These are phyloP conservation scores for Acleris holmiana DNA, from an alignment of 2,888 invertebrate genomes.

Conservation along the genomic window DNA sequence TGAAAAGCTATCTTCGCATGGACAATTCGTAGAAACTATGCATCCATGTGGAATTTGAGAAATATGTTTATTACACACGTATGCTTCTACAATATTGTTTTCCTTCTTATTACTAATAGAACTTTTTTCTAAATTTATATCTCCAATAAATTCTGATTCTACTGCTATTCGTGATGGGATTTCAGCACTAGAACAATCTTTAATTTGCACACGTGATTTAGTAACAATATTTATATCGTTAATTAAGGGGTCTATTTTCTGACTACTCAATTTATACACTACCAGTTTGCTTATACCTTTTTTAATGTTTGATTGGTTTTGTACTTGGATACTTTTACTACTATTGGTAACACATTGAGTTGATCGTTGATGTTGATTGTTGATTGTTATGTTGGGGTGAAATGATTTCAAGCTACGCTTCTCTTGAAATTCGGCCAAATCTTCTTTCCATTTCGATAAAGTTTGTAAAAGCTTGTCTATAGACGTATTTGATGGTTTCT, in stretches of 20 bases:
- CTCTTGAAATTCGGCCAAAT: conserved; percentile 41
- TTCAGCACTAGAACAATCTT: conserved; percentile 12
- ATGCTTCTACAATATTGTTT: conserved; percentile 24
- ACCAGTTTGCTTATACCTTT: conserved; percentile 2
- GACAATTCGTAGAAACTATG: conserved; percentile 48
- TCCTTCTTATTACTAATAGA: conserved; percentile 49
- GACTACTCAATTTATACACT: conserved; percentile 23
- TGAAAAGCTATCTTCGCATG: conserved; percentile 43
- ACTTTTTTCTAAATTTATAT: conserved; percentile 67
- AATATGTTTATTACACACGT: conserved; percentile 12
- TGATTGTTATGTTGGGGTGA: conserved; percentile 27
- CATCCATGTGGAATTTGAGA: conserved; percentile 45
- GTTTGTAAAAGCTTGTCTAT: conserved; percentile 65
- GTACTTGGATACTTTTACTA: too few species aligned
- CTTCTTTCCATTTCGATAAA: conserved; percentile 57
- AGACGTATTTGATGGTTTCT: conserved; percentile 68
- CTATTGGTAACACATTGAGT: too few species aligned
- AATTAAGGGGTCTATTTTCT: conserved; percentile 5
- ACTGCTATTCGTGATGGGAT: conserved; percentile 45
- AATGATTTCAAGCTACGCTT: conserved; percentile 33
- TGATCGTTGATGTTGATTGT: background rate
- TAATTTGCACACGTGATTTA: background rate
- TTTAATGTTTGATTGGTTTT: conserved; percentile 24
- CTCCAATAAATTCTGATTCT: conserved; percentile 66
- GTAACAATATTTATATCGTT: conserved; percentile 3